Conservation (phyloP, 64 coral and sea anemone genomes). For the Exaiptasia diaphana region DNA sequence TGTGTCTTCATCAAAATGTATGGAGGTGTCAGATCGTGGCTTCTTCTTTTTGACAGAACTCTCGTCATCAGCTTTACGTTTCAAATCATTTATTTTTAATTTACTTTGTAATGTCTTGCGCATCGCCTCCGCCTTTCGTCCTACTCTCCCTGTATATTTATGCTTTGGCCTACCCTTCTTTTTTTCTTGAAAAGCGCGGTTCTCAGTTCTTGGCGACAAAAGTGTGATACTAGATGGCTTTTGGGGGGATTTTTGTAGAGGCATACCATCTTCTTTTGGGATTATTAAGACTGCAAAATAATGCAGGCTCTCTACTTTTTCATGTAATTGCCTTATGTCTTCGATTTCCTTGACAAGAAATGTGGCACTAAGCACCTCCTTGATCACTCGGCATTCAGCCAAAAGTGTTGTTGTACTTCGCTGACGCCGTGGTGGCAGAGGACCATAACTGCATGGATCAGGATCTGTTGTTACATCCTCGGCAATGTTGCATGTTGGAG, state of each 20-base stretch:
- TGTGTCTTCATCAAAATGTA: not conserved
- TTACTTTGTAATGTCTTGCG: not conserved
- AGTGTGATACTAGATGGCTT: not conserved
- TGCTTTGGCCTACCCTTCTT: not conserved
- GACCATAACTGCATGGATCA: not conserved
- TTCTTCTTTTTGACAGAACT: no score
- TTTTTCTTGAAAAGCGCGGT: not conserved
- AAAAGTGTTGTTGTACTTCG: not conserved
- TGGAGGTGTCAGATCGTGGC: not conserved
- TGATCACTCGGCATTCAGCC: not conserved
- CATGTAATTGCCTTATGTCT: not conserved
- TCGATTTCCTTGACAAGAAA: slow-evolving; percentile 6
- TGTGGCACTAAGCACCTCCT: slow-evolving; percentile 7
- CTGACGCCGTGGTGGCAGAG: not conserved
- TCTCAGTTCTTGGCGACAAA: not conserved
- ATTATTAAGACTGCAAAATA: not conserved
- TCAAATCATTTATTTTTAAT: not conserved
- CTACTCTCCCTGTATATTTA: not conserved
- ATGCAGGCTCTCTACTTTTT: not conserved
- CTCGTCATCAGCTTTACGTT: not conserved
- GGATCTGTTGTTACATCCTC: not conserved
- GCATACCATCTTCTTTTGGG: not conserved
- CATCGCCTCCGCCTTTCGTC: not conserved
- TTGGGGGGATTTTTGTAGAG: not conserved
- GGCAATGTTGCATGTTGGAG: no score